A percentile compares a stretch with the other conserved stretches of the same genome.
phyloP scores from a whole-genome alignment of 2,888 invertebrate genomes.

The Caenorhabditis sp. region DNA sequence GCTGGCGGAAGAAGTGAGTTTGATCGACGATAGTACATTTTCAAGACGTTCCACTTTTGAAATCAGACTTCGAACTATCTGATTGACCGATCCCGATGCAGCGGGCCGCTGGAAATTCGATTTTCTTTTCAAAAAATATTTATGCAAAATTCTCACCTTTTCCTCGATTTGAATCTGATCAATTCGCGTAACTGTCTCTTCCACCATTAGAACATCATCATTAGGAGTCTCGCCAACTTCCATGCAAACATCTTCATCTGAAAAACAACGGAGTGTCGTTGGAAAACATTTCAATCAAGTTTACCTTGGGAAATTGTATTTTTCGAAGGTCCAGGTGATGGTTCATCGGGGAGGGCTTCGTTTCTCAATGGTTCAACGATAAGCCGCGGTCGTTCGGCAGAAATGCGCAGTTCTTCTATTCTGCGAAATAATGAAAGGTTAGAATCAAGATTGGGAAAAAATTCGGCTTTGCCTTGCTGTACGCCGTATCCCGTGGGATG shows the following conservation, averaged over 20 bases:
- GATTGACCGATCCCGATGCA: conserved; percentile 24
- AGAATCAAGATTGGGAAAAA: no score
- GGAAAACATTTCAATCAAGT: neutral
- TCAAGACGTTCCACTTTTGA: conserved; percentile 38
- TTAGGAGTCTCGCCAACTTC: conserved; percentile 21
- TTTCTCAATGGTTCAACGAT: conserved; percentile 47
- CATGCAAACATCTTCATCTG: conserved; percentile 29
- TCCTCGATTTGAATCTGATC: conserved; percentile 18
- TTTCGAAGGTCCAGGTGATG: neutral
- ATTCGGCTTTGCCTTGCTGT: no score
- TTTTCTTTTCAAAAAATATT: conserved; percentile 7
- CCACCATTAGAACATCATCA: conserved; percentile 7
- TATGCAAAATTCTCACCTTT: conserved; percentile 11
- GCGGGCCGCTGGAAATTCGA: conserved; percentile 20
- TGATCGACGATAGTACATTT: conserved; percentile 29
- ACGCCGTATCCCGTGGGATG: no score
- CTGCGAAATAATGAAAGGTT: no score
- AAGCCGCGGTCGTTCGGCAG: conserved; percentile 38
- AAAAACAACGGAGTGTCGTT: neutral
- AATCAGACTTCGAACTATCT: conserved; percentile 36
- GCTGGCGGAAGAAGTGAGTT: neutral
- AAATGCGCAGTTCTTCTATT: conserved; percentile 5
- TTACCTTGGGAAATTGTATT: neutral
- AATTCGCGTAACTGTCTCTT: conserved; percentile 25
- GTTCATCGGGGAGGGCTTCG: conserved; percentile 10